Evolutionary conservation across 2,113 vertebrate species (phyloP).

Genomic region (Rutilus rutilus): DNA sequence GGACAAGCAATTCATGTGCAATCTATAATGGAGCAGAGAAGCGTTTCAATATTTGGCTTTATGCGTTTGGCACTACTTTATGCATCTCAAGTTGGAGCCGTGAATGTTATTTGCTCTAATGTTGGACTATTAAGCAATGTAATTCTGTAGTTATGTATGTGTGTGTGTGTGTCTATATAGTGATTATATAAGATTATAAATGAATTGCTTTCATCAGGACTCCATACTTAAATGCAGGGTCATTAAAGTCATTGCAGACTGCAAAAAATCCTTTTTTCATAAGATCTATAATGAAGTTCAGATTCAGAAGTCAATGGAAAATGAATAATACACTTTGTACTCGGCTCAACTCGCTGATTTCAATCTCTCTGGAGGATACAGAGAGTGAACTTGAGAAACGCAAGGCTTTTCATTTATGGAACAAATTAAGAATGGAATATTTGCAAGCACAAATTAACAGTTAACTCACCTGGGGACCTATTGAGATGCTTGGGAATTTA

Average conservation of each 20-base stretch:
- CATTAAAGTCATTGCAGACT: not conserved
- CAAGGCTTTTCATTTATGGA: slow-evolving; percentile 32
- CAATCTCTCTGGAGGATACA: not conserved
- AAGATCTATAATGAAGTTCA: not conserved
- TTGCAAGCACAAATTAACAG: slow-evolving; percentile 39
- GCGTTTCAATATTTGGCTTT: slow-evolving; percentile 9
- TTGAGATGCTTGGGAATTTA: not conserved
- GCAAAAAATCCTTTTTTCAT: not conserved
- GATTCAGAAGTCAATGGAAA: slow-evolving; percentile 15
- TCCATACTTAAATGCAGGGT: not conserved
- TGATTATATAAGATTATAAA: not conserved
- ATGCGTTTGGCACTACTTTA: not conserved
- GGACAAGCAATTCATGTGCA: not conserved
- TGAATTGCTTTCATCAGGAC: slow-evolving; percentile 7
- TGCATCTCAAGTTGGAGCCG: not conserved
- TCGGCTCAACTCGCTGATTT: not conserved
- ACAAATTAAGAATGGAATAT: slow-evolving; percentile 20
- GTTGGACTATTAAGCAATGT: not conserved
- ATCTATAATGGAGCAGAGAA: not conserved
- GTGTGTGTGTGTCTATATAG: no score
- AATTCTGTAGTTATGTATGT: not conserved
- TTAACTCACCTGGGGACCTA: not conserved
- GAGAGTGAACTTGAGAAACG: not conserved
- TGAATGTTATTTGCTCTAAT: slow-evolving; percentile 10
- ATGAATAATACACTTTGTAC: slow-evolving; percentile 20